Base-by-base conservation (phyloP, 2,888 invertebrate genomes). In the Drosophila multiciliata region DNA sequence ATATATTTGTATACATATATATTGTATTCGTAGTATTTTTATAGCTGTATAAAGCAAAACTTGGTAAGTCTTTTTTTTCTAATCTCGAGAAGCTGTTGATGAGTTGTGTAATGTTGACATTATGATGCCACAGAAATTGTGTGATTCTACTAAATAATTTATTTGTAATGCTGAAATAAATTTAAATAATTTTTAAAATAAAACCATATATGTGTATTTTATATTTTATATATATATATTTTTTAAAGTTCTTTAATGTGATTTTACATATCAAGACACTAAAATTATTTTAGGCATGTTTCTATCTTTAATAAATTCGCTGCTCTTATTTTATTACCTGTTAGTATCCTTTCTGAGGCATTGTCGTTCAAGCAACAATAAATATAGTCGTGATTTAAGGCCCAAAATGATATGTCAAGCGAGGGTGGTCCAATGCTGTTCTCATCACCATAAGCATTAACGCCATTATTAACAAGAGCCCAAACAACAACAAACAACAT, bases 391-490 rank as follows among this genome's bases (percentile, higher is more conserved):
- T 53, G 72, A 72, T 65, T 72, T 58, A 62, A 26, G 63, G 52
- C 26, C 26, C 20, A 32, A 38, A 57, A 15, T 40, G n/a, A 33
- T 42, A 32, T 35, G 15, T 20, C 6, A 45, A 58, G 67, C 60
- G 58, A 75, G 79, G 79, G 79, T 80, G 79, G 82, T 82, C 79
- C 66, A 26, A 32, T 58, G 58, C 45, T 50, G 15, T 70, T 61
- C 79, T 70, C 79, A 78, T 78, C 82, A 75, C 61, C 78, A 74
- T 70, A 66, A 50, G 64, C 82, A 80, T 82, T 82, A 80, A 82
- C 79, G 82, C 79, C 75, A 79, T 80, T 80, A 82, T 82, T 82
- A 80, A 80, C 79, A 74, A 82, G 68, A 53, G 66, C 60, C 70
- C 82, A 63, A 66, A 53, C 76, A 78, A 55, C 54, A 55, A 12